A percentile compares a stretch with the other conserved stretches of the same genome.
These are phyloP conservation scores for Tenualosa thibaudeaui DNA, from an alignment of 2,797 vertebrate genomes.

Conservation along the genomic window DNA sequence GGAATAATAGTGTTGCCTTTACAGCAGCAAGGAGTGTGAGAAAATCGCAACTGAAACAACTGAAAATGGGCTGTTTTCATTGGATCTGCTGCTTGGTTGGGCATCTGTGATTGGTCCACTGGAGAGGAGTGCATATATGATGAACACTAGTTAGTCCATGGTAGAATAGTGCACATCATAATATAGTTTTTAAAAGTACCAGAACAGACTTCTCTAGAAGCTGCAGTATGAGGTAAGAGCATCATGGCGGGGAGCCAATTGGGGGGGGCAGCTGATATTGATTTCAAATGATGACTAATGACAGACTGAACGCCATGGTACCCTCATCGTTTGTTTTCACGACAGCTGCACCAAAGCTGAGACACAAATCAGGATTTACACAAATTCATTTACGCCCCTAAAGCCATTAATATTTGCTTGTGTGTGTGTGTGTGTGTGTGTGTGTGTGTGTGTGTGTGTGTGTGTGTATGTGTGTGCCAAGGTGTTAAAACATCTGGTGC, in stretches of 20 bases:
- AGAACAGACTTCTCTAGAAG: too few species aligned
- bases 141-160: neutral
- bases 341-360: neutral
- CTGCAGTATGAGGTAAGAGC: neutral
- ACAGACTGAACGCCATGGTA: neutral
- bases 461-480: constrained; percentile 5
- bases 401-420: neutral
- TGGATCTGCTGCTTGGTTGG: neutral
- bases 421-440: constrained; percentile 13
- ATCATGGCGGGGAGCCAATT: neutral
- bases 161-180: neutral
- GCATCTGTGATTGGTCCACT: neutral
- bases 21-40: neutral
- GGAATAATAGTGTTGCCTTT: neutral
- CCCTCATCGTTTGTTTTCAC: neutral
- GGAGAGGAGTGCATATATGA: neutral
- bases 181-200: too few species aligned
- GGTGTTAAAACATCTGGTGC: constrained; percentile 8
- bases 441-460: constrained; percentile 5
- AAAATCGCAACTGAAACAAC: neutral
- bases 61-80: neutral
- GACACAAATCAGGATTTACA: neutral
- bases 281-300: constrained; percentile 21
- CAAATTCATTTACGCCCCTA: neutral
- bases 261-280: constrained; percentile 8